Percentiles rank a stretch among this genome's conserved stretches.
phyloP scores from a whole-genome alignment of 2,888 invertebrate species.

The Meandrusa payeni region DNA sequence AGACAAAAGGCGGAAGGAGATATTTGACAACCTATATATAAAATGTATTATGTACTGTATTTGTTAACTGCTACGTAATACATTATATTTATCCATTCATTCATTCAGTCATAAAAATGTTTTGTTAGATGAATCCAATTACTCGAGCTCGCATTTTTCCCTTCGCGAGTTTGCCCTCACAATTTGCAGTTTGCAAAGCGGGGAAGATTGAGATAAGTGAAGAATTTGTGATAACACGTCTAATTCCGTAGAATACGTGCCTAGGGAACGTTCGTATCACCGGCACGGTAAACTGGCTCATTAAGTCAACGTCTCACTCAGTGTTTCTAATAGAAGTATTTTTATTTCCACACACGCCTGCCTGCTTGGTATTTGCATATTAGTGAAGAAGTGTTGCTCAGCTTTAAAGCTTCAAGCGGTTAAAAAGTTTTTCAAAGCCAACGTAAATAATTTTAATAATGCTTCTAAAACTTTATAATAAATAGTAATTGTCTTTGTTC shows the following conservation, averaged over 20 bases:
- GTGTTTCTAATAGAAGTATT: constrained; percentile 8
- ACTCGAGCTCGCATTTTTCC: not conserved
- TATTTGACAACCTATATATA: too few species aligned
- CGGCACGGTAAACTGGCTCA: not conserved
- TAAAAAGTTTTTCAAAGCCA: too few species aligned
- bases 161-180: not conserved
- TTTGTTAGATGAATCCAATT: not conserved
- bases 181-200: not conserved
- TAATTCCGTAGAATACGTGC: constrained; percentile 4
- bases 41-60: too few species aligned
- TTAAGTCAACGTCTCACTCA: constrained; percentile 12
- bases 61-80: too few species aligned
- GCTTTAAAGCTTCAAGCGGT: too few species aligned
- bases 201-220: not conserved
- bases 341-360: constrained; percentile 15
- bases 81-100: too few species aligned
- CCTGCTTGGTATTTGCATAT: constrained; percentile 18
- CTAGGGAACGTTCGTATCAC: not conserved
- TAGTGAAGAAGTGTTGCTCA: too few species aligned
- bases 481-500: too few species aligned
- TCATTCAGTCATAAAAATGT: too few species aligned
- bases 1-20: too few species aligned
- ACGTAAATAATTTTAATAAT: too few species aligned
- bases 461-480: too few species aligned
- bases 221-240: constrained; percentile 12